Evolutionary conservation across 2,888 invertebrate species (phyloP).

Genomic region (Panzeria rudis): DNA sequence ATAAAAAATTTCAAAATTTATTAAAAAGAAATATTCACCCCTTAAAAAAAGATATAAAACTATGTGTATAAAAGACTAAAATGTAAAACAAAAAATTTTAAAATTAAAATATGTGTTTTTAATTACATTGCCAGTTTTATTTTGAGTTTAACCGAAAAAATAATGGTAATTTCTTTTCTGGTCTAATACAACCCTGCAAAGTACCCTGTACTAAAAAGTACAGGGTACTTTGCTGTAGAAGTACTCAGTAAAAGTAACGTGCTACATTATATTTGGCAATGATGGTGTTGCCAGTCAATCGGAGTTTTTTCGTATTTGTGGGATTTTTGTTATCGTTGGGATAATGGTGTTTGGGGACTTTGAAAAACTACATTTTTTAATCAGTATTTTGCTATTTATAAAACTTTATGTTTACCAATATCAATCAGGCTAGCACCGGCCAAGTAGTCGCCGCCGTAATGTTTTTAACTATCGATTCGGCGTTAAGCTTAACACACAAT

Average conservation of each 20-base stretch:
- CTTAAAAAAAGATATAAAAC: slow-evolving; percentile 42
- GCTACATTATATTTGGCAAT: not conserved
- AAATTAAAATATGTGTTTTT: slow-evolving; percentile 62
- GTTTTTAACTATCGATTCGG: too few relatives aligned
- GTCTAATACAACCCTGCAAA: slow-evolving; percentile 2
- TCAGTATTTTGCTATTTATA: too few relatives aligned
- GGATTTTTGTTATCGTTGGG: too few relatives aligned
- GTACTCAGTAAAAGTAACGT: not conserved
- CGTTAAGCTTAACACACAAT: too few relatives aligned
- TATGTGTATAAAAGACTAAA: slow-evolving; percentile 69
- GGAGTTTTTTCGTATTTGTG: too few relatives aligned
- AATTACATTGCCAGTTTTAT: not conserved
- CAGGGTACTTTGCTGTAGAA: not conserved
- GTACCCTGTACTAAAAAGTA: not conserved
- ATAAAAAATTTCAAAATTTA: slow-evolving; percentile 76
- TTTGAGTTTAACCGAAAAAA: slow-evolving; percentile 20
- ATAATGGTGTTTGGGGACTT: too few relatives aligned
- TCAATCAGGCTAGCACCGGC: too few relatives aligned
- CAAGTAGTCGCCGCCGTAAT: too few relatives aligned
- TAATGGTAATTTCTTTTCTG: not conserved
- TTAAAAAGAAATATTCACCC: slow-evolving; percentile 50
- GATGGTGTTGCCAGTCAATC: not conserved
- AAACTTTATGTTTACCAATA: too few relatives aligned
- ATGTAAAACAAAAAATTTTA: slow-evolving; percentile 59
- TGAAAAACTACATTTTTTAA: too few relatives aligned